Evolutionary conservation across 2,113 vertebrate genomes (phyloP), one percentile per base, ranked within the genome.

Genomic region (Chlamydotis undulata): DNA sequence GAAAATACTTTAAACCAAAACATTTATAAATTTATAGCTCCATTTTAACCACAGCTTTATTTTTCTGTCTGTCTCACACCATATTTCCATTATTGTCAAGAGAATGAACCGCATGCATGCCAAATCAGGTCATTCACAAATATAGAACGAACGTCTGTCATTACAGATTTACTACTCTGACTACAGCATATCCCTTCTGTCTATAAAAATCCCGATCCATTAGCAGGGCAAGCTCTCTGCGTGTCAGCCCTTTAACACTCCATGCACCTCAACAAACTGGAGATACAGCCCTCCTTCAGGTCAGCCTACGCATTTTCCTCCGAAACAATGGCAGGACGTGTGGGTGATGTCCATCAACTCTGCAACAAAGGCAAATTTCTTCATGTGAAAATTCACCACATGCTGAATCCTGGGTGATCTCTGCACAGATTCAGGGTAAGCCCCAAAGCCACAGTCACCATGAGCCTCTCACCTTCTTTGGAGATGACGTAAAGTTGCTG

Each of bases 101-200:
- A 94, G 97, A 97, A 97, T 25, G 85, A 98, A 96, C 96, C 1
- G 86, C 97, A 89, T 90, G 97, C 97, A 97, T 98, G 98, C 97
- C 98, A 98, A 98, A 98, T 98, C 97, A 98, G 98, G 98, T 97
- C 98, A 98, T 97, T 98, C 97, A 97, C 97, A 98, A 98, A 98
- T 97, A 97, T 96, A 98, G 98, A 98, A 97, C 87, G 35, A 98
- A 97, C 97, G 97, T 98, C 97, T 98, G 97, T 98, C 97, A 98
- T 97, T 97, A 94, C 97, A 98, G 98, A 98, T 98, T 98, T 98
- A 97, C 97, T 96, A 95, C 90, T 79, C 95, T 7, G 61, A 96
- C 95, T 97, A 96, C 80, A 56, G 92, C 96, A 93, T 85, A 95
- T 96, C 96, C 96, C 97, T 98, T 97, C 97, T 98, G 98, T 94